These are phyloP conservation scores for Alauda arvensis DNA, from an alignment of 2,797 vertebrate species.

Conservation along the genomic window DNA sequence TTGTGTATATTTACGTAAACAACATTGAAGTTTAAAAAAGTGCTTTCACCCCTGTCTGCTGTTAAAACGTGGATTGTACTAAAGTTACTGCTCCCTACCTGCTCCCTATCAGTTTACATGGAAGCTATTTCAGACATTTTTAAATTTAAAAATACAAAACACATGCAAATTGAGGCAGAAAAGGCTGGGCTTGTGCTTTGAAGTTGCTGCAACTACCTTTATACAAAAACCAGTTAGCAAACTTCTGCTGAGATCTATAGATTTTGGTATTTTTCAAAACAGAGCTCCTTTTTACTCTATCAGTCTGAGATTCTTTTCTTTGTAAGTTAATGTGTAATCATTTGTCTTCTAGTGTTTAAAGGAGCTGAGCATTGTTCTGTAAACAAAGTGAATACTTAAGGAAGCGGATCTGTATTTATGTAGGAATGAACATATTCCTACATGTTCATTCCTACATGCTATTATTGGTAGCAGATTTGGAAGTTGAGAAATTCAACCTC, in stretches of 20 bases:
- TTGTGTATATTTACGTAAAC: not conserved
- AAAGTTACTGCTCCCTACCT: not conserved
- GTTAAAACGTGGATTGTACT: not conserved
- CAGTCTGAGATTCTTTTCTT: not conserved
- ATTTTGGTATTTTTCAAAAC: not conserved
- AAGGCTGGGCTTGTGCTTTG: not conserved
- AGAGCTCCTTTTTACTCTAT: not conserved
- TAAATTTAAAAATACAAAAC: not conserved
- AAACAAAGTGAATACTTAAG: not conserved
- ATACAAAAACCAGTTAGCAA: not conserved
- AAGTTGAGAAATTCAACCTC: not conserved
- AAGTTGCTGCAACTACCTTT: not conserved
- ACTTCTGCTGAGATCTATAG: not conserved
- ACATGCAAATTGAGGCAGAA: not conserved
- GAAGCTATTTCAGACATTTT: not conserved
- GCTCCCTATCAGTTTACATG: not conserved
- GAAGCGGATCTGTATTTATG: not conserved
- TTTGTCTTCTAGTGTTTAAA: not conserved
- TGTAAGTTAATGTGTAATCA: not conserved
- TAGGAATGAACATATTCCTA: not conserved
- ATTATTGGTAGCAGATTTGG: not conserved
- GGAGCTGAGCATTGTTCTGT: not conserved
- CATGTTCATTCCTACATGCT: too few relatives aligned
- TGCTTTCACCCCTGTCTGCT: not conserved
- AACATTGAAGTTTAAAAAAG: not conserved